Conservation (phyloP, 2,888 invertebrate species). For the Nezara viridula region DNA sequence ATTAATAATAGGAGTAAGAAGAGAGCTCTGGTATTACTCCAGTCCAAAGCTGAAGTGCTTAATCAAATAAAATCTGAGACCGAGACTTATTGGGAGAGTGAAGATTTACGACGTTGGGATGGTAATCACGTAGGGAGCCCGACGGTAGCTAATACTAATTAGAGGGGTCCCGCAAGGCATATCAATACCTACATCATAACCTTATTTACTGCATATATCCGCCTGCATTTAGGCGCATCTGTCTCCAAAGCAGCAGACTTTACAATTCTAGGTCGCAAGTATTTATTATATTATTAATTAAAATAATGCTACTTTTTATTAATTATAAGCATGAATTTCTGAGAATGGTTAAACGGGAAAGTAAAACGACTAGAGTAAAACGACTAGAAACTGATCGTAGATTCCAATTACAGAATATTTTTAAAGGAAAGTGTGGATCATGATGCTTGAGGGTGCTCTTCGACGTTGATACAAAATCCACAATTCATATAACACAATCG, state of each 20-base stretch:
- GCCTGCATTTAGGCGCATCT: neutral
- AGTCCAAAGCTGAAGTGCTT: neutral
- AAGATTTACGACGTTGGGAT: constrained; percentile 23
- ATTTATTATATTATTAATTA: neutral
- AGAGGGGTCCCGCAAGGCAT: constrained; percentile 31
- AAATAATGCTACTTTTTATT: neutral
- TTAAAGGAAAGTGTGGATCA: too few relatives aligned
- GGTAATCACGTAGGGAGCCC: constrained; percentile 8
- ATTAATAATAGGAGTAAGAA: too few relatives aligned
- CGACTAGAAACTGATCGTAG: too few relatives aligned
- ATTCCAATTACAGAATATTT: too few relatives aligned
- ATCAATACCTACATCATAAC: constrained; percentile 37
- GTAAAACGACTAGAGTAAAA: too few relatives aligned
- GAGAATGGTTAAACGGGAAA: too few relatives aligned
- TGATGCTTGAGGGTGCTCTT: too few relatives aligned
- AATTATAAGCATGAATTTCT: too few relatives aligned
- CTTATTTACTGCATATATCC: neutral
- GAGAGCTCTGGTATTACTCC: neutral
- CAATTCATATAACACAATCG: too few relatives aligned
- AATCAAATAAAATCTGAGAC: constrained; percentile 41
- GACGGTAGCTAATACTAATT: constrained; percentile 6
- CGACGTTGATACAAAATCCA: too few relatives aligned
- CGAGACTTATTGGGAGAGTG: constrained; percentile 42
- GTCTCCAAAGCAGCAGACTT: too few relatives aligned
- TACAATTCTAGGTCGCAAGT: neutral